Evolutionary conservation across 35 echinoderm and acorn worm species (phyloP).

Genomic region (Lytechinus pictus): DNA sequence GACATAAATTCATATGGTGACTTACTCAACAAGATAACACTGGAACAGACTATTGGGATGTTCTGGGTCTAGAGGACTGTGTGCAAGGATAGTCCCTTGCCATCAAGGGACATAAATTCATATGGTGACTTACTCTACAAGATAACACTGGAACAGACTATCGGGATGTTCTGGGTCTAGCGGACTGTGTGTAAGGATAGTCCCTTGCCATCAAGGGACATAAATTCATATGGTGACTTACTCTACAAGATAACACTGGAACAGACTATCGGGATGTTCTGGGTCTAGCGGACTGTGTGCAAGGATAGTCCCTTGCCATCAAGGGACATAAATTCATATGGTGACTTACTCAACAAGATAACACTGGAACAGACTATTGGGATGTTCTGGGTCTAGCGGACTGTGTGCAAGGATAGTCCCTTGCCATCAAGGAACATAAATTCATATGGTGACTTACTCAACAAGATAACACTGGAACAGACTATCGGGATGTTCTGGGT

Average conservation of each 20-base stretch:
- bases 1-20: conserved; percentile 2
- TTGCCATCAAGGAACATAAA: too few species aligned
- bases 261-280: conserved; percentile 87
- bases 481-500: conserved; percentile 85
- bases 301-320: conserved; percentile 90
- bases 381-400: conserved; percentile 81
- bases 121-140: conserved; percentile 75
- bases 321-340: too few species aligned
- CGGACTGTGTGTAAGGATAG: conserved; percentile 78
- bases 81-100: conserved; percentile 80
- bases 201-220: conserved; percentile 98
- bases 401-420: conserved; percentile 81
- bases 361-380: conserved; percentile 96
- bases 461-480: conserved; percentile 96
- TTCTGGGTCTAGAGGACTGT: conserved; percentile 85
- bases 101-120: too few species aligned
- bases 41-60: conserved; percentile 91
- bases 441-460: conserved; percentile 64
- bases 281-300: conserved; percentile 83
- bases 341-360: conserved; percentile 85
- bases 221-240: conserved; percentile 58
- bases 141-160: conserved; percentile 96
- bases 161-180: conserved; percentile 85
- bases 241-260: conserved; percentile 96
- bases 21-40: conserved; percentile 93